Conservation (phyloP, 2,888 invertebrate genomes). For the Vanessa cardui region DNA sequence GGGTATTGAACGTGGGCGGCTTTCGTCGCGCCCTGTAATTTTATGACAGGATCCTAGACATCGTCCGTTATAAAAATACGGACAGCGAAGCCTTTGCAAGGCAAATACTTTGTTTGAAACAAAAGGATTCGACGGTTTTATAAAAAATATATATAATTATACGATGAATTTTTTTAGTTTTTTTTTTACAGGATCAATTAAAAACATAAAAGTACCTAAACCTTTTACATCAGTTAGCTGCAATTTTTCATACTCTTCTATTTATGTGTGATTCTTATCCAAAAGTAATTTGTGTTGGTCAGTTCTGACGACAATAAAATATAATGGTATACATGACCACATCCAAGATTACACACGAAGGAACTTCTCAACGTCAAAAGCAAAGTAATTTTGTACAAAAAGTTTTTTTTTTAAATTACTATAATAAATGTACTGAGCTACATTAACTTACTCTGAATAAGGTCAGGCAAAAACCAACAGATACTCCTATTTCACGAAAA, state of each 20-base stretch:
- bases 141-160: constrained; percentile 14
- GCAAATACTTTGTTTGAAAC: constrained; percentile 33
- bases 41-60: constrained; percentile 60
- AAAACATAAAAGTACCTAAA: too few relatives aligned
- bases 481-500: constrained; percentile 25
- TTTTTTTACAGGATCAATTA: too few relatives aligned
- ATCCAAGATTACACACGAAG: too few relatives aligned
- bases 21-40: constrained; percentile 62
- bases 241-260: too few relatives aligned
- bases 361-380: too few relatives aligned
- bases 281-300: too few relatives aligned
- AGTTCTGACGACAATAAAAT: too few relatives aligned
- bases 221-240: too few relatives aligned
- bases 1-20: constrained; percentile 71
- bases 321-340: too few relatives aligned
- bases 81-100: constrained; percentile 23
- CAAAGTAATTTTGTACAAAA: too few relatives aligned
- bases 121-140: constrained; percentile 18
- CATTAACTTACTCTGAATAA: constrained; percentile 13
- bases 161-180: too few relatives aligned
- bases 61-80: constrained; percentile 26
- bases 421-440: neutral
- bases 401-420: neutral
- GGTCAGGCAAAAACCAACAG: constrained; percentile 16
- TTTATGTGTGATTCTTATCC: too few relatives aligned